Percentiles rank a stretch among this genome's conserved stretches.
These are phyloP conservation scores for Petrocephalus sullivani DNA, from an alignment of 2,797 vertebrate species.

Conservation along the genomic window DNA sequence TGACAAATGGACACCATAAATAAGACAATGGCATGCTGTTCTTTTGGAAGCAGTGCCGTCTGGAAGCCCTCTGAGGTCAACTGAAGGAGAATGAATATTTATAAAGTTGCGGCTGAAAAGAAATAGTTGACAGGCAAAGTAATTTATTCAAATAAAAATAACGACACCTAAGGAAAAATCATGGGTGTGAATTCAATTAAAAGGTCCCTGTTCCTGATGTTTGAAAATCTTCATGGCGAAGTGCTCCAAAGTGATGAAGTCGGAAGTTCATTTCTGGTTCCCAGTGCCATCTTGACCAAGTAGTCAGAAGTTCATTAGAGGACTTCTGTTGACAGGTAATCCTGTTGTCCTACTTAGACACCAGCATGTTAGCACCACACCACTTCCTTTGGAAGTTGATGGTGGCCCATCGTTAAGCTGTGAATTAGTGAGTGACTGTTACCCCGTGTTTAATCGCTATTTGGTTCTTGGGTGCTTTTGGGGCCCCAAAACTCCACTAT, in stretches of 20 bases:
- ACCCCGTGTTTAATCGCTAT: background rate
- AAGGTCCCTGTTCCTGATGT: background rate
- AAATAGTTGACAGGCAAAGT: background rate
- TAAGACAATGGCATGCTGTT: constrained; percentile 61
- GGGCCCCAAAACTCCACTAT: background rate
- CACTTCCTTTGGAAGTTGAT: background rate
- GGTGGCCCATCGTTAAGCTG: background rate
- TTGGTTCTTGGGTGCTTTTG: background rate
- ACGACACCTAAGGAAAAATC: background rate
- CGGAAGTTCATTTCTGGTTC: background rate
- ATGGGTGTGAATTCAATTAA: background rate
- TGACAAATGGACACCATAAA: constrained; percentile 56
- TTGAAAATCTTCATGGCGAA: background rate
- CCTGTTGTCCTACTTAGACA: background rate
- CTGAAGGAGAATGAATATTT: constrained; percentile 48
- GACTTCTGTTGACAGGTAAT: background rate
- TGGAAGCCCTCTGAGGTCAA: constrained; percentile 49
- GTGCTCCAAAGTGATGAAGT: background rate
- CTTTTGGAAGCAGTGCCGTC: constrained; percentile 46
- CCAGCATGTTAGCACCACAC: background rate
- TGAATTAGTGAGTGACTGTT: background rate
- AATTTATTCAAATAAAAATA: background rate
- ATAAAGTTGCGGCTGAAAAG: constrained; percentile 20
- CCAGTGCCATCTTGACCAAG: background rate
- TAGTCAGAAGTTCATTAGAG: background rate